phyloP scores from a whole-genome alignment of 2,113 vertebrate species.

The Neodontobutis hainanensis region DNA sequence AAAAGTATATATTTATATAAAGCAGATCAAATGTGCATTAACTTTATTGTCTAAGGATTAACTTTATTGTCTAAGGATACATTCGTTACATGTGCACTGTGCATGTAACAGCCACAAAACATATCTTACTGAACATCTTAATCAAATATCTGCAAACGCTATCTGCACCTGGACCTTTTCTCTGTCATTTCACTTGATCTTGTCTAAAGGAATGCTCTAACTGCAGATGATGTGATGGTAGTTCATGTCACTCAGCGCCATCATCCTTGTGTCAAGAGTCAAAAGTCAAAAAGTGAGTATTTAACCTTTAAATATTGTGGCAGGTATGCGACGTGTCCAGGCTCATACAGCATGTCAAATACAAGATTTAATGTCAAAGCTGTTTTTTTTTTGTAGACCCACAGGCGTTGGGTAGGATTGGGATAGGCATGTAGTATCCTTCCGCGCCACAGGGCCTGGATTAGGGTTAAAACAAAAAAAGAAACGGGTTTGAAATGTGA shows the following conservation, averaged over 20 bases:
- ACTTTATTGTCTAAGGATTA: too few species aligned
- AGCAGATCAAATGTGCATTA: too few species aligned
- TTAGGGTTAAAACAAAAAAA: too few species aligned
- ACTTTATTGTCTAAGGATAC: too few species aligned
- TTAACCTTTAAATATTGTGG: slow-evolving; percentile 50
- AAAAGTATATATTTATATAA: too few species aligned
- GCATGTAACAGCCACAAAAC: neutral
- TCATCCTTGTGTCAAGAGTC: slow-evolving; percentile 37
- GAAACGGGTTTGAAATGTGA: neutral
- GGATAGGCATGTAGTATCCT: slow-evolving; percentile 44
- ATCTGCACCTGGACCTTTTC: neutral
- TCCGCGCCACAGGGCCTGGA: slow-evolving; percentile 45
- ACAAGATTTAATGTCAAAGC: slow-evolving; percentile 53
- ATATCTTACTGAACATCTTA: neutral
- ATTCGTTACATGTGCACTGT: too few species aligned
- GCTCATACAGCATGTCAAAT: slow-evolving; percentile 52
- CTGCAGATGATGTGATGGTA: neutral
- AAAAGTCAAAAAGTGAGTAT: slow-evolving; percentile 15
- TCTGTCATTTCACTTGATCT: neutral
- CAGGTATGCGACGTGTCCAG: slow-evolving; percentile 61
- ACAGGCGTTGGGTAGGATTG: slow-evolving; percentile 36
- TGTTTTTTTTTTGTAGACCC: slow-evolving; percentile 43
- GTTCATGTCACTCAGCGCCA: slow-evolving; percentile 8
- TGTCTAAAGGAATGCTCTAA: neutral
- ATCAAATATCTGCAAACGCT: neutral